A percentile compares a stretch with the other conserved stretches of the same genome.
These are phyloP conservation scores for Polia nebulosa DNA, from an alignment of 2,888 invertebrate genomes.

Conservation along the genomic window DNA sequence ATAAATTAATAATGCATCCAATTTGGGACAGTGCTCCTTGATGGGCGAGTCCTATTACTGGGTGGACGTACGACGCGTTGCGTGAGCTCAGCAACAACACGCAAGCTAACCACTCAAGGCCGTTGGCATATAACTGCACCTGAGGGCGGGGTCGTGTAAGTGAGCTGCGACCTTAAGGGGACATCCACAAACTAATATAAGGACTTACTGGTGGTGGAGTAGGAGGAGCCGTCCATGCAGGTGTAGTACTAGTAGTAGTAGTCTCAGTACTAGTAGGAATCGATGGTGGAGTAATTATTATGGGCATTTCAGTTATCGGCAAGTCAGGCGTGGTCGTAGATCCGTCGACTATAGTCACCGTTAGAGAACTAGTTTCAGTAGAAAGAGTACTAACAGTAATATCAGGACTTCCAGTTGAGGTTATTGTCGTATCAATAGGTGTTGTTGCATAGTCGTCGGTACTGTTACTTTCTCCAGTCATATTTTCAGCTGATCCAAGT, in stretches of 20 bases:
- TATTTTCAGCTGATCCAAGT: background rate
- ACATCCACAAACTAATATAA: constrained; percentile 27
- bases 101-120: too few relatives aligned
- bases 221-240: constrained; percentile 31
- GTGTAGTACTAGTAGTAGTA: constrained; percentile 9
- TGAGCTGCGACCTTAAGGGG: too few relatives aligned
- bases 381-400: background rate
- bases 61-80: too few relatives aligned
- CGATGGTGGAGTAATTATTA: constrained; percentile 34
- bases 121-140: too few relatives aligned
- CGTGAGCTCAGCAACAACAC: too few relatives aligned
- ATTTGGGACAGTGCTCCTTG: too few relatives aligned
- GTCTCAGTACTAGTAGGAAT: background rate
- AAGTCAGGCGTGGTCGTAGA: background rate
- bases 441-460: background rate
- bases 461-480: background rate
- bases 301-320: constrained; percentile 29
- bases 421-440: background rate
- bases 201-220: constrained; percentile 46
- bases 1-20: too few relatives aligned
- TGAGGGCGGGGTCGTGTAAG: too few relatives aligned
- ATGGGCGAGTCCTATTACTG: too few relatives aligned
- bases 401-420: background rate
- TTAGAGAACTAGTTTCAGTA: background rate
- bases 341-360: background rate